phyloP scores from a whole-genome alignment of 2,113 vertebrate species.

The Miniopterus natalensis region DNA sequence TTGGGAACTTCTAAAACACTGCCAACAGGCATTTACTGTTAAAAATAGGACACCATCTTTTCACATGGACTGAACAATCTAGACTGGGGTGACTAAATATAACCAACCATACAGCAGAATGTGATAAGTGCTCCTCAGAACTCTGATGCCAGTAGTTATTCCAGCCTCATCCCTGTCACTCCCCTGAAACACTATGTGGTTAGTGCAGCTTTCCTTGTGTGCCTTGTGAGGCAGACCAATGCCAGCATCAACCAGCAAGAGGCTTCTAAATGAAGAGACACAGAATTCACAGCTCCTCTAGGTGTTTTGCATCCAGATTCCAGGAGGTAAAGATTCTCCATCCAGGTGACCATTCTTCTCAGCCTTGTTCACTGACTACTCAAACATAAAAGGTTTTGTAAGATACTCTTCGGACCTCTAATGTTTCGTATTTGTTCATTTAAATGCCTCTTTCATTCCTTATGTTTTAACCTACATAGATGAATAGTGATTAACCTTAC shows the following conservation, averaged over 20 bases:
- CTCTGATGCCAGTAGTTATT: background rate
- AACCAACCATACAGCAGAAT: background rate
- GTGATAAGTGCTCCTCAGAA: background rate
- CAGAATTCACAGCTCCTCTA: background rate
- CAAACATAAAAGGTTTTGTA: background rate
- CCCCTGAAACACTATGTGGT: background rate
- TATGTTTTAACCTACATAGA: background rate
- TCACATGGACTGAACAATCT: background rate
- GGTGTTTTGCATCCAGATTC: background rate
- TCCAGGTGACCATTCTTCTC: background rate
- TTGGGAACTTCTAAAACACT: background rate
- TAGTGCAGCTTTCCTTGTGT: background rate
- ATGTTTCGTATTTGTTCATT: constrained; percentile 5
- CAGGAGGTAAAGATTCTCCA: background rate
- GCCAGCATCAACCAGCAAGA: background rate
- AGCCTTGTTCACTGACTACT: background rate
- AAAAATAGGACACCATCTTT: background rate
- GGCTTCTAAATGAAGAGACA: background rate
- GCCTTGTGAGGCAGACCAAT: background rate
- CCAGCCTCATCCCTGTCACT: background rate
- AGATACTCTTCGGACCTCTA: background rate
- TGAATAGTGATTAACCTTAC: constrained; percentile 56
- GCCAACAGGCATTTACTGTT: background rate
- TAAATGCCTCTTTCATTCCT: constrained; percentile 27
- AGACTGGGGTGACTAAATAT: background rate